Evolutionary conservation across 2,888 invertebrate genomes (phyloP), one percentile per base, ranked within the genome.

Genomic region (Acronicta alni): DNA sequence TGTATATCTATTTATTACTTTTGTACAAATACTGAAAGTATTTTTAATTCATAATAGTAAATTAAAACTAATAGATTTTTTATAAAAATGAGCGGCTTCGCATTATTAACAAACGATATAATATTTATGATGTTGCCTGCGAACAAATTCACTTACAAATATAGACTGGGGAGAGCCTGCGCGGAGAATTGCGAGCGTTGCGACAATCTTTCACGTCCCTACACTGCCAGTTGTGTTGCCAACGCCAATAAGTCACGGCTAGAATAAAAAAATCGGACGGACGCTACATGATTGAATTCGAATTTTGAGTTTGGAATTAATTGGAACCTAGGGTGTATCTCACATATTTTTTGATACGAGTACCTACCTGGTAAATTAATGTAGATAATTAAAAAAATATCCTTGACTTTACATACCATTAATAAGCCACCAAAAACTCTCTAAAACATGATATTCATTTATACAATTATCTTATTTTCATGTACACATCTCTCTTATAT

Each of bases 91-190:
- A 14, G 23, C 18, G 43, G 63, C 4, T 39, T 42, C 41, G 17
- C 51, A 46, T 53, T 60, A 68, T 67, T 70, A 74, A 72, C 52
- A 43, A 41, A 32, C 45, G 30, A 51, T 67, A 59, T 63, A 30
- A 12, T 76, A 76, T 79, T 72, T 71, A 70, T 72, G 45, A 61
- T 48, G 32, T 54, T 42, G 57, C 41, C 58, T 56, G 65, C 62
- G 66, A 68, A 67, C 69, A 56, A 74, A 72, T 77, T 79, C 67
- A 69, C 65, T 75, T 67, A 67, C 62, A 74, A 76, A 77, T 80
- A 81, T 81, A 79, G 65, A 70, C 69, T 74, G 41, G 56, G 59
- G 65, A 56, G 61, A 59, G 45, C 39, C 59, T 20, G 54, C 57
- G 37, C 68, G 38, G 35, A 58, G 63, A 59, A 12, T 30, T 30